Evolutionary conservation across 2,113 vertebrate genomes (phyloP).

Genomic region (Physeter macrocephalus): DNA sequence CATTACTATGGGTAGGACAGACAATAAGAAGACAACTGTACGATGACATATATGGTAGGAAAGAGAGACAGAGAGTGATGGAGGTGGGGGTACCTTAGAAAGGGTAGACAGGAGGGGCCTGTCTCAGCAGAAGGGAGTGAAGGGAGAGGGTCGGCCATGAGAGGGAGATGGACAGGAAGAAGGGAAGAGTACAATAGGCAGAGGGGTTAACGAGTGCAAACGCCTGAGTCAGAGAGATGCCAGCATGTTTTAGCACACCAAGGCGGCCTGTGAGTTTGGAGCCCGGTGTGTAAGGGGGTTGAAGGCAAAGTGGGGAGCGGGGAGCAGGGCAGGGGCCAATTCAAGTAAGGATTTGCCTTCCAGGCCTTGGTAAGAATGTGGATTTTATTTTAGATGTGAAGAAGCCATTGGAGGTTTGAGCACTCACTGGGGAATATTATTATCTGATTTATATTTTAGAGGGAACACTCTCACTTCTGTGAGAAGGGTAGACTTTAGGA

Average conservation of each 20-base stretch:
- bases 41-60: not conserved
- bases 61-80: not conserved
- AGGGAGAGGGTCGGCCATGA: not conserved
- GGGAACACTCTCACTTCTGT: not conserved
- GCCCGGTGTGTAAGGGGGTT: not conserved
- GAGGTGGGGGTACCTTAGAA: not conserved
- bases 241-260: not conserved
- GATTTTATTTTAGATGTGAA: not conserved
- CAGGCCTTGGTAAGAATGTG: not conserved
- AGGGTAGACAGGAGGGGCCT: not conserved
- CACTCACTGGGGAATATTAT: not conserved
- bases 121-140: not conserved
- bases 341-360: not conserved
- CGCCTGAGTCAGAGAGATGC: not conserved
- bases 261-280: not conserved
- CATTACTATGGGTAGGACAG: not conserved
- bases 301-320: not conserved
- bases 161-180: not conserved
- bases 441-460: not conserved
- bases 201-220: not conserved
- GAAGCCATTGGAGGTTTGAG: not conserved
- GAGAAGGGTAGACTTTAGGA: not conserved
- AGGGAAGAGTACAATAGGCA: not conserved
- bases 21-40: not conserved
- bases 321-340: not conserved